phyloP scores from a whole-genome alignment of 2,797 vertebrate genomes.

The Anomalospiza imberbis region DNA sequence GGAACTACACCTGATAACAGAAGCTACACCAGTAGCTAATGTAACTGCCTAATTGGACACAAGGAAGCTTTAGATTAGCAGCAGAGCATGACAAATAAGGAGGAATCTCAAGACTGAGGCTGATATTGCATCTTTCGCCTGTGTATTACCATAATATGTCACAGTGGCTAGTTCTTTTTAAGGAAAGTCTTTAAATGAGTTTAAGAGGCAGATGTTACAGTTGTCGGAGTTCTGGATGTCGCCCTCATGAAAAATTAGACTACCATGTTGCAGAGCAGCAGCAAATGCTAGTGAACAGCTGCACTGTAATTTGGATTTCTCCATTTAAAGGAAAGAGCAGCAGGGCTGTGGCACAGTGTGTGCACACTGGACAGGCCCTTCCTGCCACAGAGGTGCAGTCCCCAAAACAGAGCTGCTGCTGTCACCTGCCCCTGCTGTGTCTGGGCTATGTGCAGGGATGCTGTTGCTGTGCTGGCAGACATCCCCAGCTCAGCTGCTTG shows the following conservation, averaged over 20 bases:
- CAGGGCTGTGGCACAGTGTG: not conserved
- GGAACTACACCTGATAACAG: conserved; percentile 4
- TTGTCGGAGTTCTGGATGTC: not conserved
- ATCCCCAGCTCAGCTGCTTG: not conserved
- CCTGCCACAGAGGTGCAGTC: not conserved
- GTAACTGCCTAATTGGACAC: not conserved
- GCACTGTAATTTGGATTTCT: not conserved
- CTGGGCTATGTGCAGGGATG: not conserved
- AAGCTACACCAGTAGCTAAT: not conserved
- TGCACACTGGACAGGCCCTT: not conserved
- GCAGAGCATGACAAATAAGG: not conserved
- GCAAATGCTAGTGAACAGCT: not conserved
- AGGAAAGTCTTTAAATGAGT: not conserved
- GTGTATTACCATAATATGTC: not conserved
- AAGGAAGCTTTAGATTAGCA: not conserved
- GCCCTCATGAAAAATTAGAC: not conserved
- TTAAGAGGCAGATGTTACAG: not conserved
- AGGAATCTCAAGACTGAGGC: not conserved
- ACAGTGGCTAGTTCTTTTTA: not conserved
- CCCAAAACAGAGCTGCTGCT: not conserved
- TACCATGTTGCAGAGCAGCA: not conserved
- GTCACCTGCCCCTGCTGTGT: not conserved
- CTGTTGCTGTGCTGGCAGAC: not conserved
- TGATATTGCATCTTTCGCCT: not conserved
- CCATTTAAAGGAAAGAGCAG: not conserved